Conservation (phyloP, 64 coral and sea anemone genomes). For the Dendronephthya gigantea region DNA sequence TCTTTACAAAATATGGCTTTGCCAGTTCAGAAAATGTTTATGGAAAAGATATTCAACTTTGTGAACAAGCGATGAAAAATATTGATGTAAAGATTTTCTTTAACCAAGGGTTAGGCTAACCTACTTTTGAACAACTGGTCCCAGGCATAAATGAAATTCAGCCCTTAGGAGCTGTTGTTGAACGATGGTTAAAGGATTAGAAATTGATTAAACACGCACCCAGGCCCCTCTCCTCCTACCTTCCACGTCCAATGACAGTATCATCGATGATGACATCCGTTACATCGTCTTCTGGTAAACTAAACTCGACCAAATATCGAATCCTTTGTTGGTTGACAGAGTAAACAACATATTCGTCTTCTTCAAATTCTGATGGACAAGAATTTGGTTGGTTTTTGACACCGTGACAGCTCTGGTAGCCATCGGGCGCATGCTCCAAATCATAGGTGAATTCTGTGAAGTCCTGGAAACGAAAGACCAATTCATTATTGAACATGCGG, state of each 20-base stretch:
- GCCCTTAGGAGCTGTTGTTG: too few relatives aligned
- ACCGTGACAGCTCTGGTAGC: slow-evolving; percentile 65
- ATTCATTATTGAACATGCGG: too few relatives aligned
- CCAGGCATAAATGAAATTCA: too few relatives aligned
- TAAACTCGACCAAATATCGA: slow-evolving; percentile 54
- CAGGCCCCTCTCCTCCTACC: neutral
- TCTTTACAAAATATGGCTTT: too few relatives aligned
- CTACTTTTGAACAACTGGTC: too few relatives aligned
- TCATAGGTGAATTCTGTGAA: slow-evolving; percentile 50
- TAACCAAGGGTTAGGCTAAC: too few relatives aligned
- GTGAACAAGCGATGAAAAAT: too few relatives aligned
- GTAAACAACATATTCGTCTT: slow-evolving; percentile 81
- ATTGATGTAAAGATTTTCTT: too few relatives aligned
- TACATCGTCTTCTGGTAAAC: slow-evolving; percentile 20
- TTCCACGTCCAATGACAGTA: neutral
- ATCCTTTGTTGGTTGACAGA: slow-evolving; percentile 68
- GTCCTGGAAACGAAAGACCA: slow-evolving; percentile 30
- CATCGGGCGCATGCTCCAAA: slow-evolving; percentile 45
- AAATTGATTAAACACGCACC: too few relatives aligned
- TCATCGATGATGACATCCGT: neutral
- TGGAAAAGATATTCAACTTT: too few relatives aligned
- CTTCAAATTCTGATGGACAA: slow-evolving; percentile 62
- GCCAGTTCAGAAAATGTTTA: too few relatives aligned
- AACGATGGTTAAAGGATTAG: too few relatives aligned
- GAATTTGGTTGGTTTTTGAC: slow-evolving; percentile 14